Base-by-base conservation (phyloP, 2,888 invertebrate genomes). In the Minunthozetes semirufus region DNA sequence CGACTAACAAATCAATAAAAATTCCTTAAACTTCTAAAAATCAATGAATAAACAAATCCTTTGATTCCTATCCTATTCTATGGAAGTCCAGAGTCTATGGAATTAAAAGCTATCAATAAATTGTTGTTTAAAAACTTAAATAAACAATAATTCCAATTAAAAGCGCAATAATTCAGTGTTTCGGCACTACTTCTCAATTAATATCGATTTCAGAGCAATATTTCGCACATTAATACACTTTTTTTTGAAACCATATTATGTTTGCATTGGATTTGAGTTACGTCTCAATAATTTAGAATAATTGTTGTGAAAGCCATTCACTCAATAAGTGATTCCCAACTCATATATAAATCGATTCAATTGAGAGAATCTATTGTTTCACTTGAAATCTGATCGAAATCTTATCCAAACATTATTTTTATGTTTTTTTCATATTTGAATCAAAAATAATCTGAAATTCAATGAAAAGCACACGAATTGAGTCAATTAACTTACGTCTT, bases 261-360 rank as follows among this genome's bases (percentile, higher is more conserved):
- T 42, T 42, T 42, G 8, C 8, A 42, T 1, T 42, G 42, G 13
- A 42, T 42, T 42, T 33, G 33, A 33, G 33, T 33, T 42, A 42
- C 13, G 11, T 42, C 8, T 42, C 13, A 42, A 42, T 73, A 25
- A 38, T 70, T 19, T 25, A 19, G 5, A 33, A 73, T 27, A 6
- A 33, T 72, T 22, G 42, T 70, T 82, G 81, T 79, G 82, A 82
- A 61, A 82, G 81, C 5, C 81, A 80, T 63, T 81, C n/a, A n/a
- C n/a, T n/a, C n/a, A n/a, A n/a, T n/a, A n/a, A n/a, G n/a, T n/a
- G 80, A 76, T 42, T 42, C 42, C 1, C 81, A 82, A 73, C 83
- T 78, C 6, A 82, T 81, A 50, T 82, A 79, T 19, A 81, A 53
- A 11, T 56, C 78, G 61, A 81, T 80, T 72, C 27, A 77, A 76